Base-by-base conservation (phyloP, 2,888 invertebrate genomes). In the Diplolepis rosae region DNA sequence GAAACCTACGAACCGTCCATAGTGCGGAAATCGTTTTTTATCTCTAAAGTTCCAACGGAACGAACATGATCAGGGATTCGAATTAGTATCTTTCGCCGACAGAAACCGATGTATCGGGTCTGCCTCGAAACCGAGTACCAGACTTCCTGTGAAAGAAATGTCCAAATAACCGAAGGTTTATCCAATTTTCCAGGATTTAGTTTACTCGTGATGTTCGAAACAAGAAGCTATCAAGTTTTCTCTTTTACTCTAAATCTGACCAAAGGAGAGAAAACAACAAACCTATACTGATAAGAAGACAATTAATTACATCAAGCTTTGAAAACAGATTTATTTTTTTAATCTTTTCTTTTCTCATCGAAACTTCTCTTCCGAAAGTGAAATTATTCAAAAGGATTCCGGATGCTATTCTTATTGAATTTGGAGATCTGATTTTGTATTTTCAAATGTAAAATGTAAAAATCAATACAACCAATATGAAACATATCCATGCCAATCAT, bases 1-100 rank as follows among this genome's bases (percentile, higher is more conserved):
- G 24, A 27, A 61, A 61, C 39, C 27, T 24, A 42, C 39, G 39
- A 42, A 61, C 35, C 61, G 24, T 61, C 39, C 39, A 24, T 27
- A n/a, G 39, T n/a, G n/a, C 61, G 39, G 61, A 39, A 61, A 61
- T 61, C 24, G 39, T 61, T 61, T 61, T n/a, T 61, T 61, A 61
- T 61, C 61, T 15, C 24, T 27, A 61, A 42, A 61, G 61, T 61
- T 39, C 39, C 24, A 2, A 32, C 7, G 39, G 39, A 61, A 39
- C 39, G 61, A n/a, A 61, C 61, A 42, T 61, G 61, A 61, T 61
- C 61, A 42, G 61, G 39, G 61, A 42, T 61, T 42, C 39, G 61
- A 61, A 61, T 61, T 61, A 42, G 61, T 61, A 61, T 27, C 61
- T 9, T 61, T 61, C 39, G 27, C 39, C 9, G 35, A 61, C 61